Evolutionary conservation across 2,888 invertebrate species (phyloP).

Genomic region (Eledona agricola): DNA sequence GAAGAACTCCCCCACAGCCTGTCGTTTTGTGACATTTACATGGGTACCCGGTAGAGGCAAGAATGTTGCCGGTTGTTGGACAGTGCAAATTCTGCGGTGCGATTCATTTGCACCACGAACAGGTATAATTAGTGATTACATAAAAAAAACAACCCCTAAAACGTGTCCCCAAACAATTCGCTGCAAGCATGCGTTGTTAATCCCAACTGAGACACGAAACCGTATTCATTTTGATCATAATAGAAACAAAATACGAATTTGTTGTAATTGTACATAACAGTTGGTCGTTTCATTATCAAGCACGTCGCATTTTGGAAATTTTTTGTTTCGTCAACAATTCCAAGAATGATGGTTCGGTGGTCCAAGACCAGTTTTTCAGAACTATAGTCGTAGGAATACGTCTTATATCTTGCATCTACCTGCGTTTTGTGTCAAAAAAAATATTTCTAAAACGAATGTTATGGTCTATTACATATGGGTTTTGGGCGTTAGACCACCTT

Average conservation of each 20-base stretch:
- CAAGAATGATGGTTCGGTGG: conserved; percentile 18
- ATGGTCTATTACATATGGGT: conserved; percentile 9
- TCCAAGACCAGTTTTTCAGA: conserved; percentile 16
- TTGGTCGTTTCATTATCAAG: no score
- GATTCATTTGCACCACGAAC: conserved; percentile 11
- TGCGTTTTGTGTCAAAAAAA: conserved; percentile 26
- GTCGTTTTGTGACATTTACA: conserved; percentile 34
- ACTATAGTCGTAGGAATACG: conserved; percentile 14
- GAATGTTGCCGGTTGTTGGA: conserved; percentile 6
- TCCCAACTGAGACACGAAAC: no score
- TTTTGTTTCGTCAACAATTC: no score
- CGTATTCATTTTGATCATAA: no score
- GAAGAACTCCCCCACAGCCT: conserved; percentile 31
- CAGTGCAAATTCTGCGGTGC: no score
- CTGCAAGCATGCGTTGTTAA: no score
- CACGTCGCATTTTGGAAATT: no score
- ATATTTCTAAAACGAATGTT: conserved; percentile 16
- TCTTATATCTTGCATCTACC: conserved; percentile 23
- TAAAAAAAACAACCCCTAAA: no score
- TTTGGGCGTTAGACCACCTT: conserved; percentile 1
- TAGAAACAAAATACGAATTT: no score
- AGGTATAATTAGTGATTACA: no score
- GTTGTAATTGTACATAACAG: no score
- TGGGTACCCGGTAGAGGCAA: conserved; percentile 18
- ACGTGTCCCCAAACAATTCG: no score